phyloP scores from a whole-genome alignment of 2,113 vertebrate species.

The Chionomys nivalis region DNA sequence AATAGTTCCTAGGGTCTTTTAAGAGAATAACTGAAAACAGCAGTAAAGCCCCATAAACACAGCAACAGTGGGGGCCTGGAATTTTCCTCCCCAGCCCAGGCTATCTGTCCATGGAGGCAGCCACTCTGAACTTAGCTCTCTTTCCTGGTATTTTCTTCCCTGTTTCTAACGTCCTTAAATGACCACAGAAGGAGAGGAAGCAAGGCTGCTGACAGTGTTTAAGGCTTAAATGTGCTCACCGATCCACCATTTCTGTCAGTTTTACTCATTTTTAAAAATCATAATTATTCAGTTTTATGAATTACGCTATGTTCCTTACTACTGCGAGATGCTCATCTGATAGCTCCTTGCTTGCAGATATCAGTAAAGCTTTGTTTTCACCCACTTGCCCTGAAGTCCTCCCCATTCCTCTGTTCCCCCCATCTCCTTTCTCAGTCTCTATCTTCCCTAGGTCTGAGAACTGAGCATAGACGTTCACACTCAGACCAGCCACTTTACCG shows the following conservation, averaged over 20 bases:
- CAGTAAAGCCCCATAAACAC: background rate
- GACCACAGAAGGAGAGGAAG: background rate
- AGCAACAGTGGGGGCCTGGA: background rate
- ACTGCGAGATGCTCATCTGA: background rate
- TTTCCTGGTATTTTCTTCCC: background rate
- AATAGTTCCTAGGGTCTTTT: background rate
- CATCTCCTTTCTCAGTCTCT: background rate
- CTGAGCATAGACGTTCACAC: background rate
- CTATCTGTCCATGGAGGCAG: background rate
- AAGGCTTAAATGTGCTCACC: background rate
- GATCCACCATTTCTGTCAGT: background rate
- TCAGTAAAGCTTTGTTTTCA: no score
- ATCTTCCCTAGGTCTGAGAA: background rate
- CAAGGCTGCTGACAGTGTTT: background rate
- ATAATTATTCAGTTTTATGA: background rate
- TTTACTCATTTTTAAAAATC: background rate
- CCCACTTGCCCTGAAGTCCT: rapidly evolving
- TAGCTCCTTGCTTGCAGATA: background rate
- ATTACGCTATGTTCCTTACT: background rate
- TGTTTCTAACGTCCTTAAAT: background rate
- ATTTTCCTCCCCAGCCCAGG: background rate
- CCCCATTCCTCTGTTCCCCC: background rate
- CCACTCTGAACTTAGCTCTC: background rate
- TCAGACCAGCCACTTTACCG: background rate
- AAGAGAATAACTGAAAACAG: background rate